Conservation (phyloP, 2,888 invertebrate species). For the Pollenia amentaria region DNA sequence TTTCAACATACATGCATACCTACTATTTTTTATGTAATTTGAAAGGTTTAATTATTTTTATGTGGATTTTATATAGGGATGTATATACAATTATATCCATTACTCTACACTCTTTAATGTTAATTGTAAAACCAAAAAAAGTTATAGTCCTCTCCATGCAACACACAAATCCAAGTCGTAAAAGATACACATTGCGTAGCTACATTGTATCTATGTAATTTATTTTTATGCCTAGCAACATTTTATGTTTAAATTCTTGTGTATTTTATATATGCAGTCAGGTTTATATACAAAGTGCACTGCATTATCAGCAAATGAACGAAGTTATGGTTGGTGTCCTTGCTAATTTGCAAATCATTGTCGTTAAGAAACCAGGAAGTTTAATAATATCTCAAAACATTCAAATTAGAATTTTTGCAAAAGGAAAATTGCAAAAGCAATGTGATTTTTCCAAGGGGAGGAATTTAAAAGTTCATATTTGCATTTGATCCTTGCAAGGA, state of each 20-base stretch:
- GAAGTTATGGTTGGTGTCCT: slow-evolving; percentile 57
- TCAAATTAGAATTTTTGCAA: slow-evolving; percentile 2
- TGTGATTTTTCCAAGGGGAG: slow-evolving; percentile 22
- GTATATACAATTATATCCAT: neutral
- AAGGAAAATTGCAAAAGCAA: neutral
- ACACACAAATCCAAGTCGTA: neutral
- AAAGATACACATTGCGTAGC: slow-evolving; percentile 13
- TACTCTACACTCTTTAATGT: no score
- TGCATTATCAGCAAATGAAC: slow-evolving; percentile 55
- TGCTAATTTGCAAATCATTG: slow-evolving; percentile 56
- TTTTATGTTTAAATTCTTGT: neutral
- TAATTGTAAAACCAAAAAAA: no score
- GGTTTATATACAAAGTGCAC: neutral
- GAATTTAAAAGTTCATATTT: neutral
- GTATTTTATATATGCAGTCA: neutral
- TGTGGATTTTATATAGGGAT: neutral
- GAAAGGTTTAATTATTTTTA: slow-evolving; percentile 58
- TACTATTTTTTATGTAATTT: slow-evolving; percentile 39
- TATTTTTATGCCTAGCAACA: slow-evolving; percentile 20
- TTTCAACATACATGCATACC: no score
- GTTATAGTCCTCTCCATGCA: no score
- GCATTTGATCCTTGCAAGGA: slow-evolving; percentile 7
- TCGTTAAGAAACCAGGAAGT: slow-evolving; percentile 59
- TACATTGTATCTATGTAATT: neutral
- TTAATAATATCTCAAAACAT: neutral